phyloP scores from a whole-genome alignment of 35 echinoderm and acorn worm genomes.

The Apostichopus parvimensis region DNA sequence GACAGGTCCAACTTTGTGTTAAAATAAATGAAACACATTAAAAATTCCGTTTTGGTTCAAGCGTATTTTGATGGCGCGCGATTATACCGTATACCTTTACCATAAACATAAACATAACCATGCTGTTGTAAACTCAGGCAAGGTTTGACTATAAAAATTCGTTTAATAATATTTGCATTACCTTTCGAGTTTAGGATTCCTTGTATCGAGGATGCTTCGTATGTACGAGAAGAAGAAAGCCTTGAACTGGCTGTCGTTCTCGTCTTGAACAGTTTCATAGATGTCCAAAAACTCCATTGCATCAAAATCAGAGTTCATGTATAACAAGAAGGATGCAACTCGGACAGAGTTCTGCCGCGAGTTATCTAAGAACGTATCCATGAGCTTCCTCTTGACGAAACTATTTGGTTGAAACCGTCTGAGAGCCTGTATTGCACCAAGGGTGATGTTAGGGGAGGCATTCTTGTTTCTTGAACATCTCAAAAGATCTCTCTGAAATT shows the following conservation, averaged over 20 bases:
- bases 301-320: slow-evolving; percentile 73
- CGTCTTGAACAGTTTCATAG: slow-evolving; percentile 61
- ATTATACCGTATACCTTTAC: no score
- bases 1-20: no score
- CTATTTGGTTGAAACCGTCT: slow-evolving; percentile 77
- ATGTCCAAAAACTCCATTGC: slow-evolving; percentile 64
- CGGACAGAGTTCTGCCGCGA: slow-evolving; percentile 50
- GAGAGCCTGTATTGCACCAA: slow-evolving; percentile 86
- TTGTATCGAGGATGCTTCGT: slow-evolving; percentile 71
- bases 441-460: slow-evolving; percentile 69
- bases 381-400: slow-evolving; percentile 39
- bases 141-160: no score
- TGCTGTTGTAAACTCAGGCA: no score
- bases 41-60: no score
- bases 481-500: slow-evolving; percentile 66
- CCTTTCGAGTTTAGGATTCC: slow-evolving; percentile 68
- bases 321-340: slow-evolving; percentile 76
- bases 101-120: no score
- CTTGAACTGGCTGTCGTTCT: slow-evolving; percentile 69
- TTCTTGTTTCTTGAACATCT: slow-evolving; percentile 65
- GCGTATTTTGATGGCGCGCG: no score
- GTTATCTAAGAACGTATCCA: slow-evolving; percentile 55
- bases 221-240: slow-evolving; percentile 88
- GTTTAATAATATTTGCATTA: background rate
- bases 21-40: no score